A percentile compares a stretch with the other conserved stretches of the same genome.
These are phyloP conservation scores for Enhydra lutris DNA, from an alignment of 2,113 vertebrate genomes.

Conservation along the genomic window DNA sequence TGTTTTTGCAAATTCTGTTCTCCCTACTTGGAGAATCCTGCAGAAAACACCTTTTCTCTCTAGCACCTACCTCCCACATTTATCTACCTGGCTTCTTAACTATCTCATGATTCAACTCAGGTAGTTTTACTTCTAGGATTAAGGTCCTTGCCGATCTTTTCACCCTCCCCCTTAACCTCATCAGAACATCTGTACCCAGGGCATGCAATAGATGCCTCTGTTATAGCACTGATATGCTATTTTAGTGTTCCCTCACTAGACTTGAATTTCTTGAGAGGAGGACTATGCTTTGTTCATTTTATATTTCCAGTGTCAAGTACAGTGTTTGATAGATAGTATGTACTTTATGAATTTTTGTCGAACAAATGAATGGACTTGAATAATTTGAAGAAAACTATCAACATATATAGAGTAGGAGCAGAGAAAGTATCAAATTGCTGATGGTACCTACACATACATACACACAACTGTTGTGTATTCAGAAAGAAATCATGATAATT, in stretches of 20 bases:
- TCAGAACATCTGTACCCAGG: neutral
- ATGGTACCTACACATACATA: neutral
- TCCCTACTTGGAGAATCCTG: neutral
- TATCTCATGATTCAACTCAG: neutral
- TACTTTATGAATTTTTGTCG: neutral
- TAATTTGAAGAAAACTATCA: constrained; percentile 32
- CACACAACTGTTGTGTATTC: neutral
- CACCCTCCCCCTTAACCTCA: neutral
- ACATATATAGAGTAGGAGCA: neutral
- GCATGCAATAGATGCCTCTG: neutral
- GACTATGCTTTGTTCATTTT: constrained; percentile 11
- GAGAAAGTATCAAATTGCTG: neutral
- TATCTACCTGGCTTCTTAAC: neutral
- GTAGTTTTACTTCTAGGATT: neutral
- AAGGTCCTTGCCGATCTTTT: neutral
- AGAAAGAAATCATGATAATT: constrained; percentile 43
- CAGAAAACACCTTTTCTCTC: neutral
- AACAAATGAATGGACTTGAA: constrained; percentile 14
- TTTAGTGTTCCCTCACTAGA: neutral
- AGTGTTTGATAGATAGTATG: neutral
- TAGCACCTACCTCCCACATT: neutral
- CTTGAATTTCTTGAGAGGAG: neutral
- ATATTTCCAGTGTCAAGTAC: constrained; percentile 4
- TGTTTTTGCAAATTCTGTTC: neutral
- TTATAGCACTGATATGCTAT: neutral